A percentile compares a stretch with the other conserved stretches of the same genome.
Evolutionary conservation across 2,797 vertebrate species (phyloP).

Genomic region (Lagocephalus sceleratus): DNA sequence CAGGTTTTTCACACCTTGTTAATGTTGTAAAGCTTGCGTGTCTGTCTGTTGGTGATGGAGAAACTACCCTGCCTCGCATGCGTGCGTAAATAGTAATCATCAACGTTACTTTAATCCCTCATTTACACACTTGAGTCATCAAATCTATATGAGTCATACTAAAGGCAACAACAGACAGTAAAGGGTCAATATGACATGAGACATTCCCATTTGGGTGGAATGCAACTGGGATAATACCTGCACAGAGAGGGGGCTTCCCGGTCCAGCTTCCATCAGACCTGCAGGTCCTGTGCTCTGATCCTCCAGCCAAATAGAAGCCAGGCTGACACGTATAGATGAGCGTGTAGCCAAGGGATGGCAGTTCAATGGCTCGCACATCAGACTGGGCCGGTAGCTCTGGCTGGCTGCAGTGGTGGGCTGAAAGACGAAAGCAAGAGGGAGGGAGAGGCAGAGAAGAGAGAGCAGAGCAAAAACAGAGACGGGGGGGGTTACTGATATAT

Average conservation of each 20-base stretch:
- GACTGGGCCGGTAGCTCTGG: slow-evolving; percentile 90
- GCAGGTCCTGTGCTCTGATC: slow-evolving; percentile 97
- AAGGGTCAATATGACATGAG: too few relatives aligned
- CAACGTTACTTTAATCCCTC: slow-evolving; percentile 47
- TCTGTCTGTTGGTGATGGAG: slow-evolving; percentile 1
- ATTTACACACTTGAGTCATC: slow-evolving; percentile 21
- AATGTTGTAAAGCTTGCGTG: slow-evolving; percentile 48
- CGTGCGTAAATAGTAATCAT: slow-evolving; percentile 51
- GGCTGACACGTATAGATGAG: slow-evolving; percentile 96
- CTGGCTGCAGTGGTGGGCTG: slow-evolving; percentile 96
- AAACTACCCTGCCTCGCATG: slow-evolving; percentile 37
- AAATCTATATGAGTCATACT: background rate
- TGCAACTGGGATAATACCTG: slow-evolving; percentile 75
- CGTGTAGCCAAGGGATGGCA: slow-evolving; percentile 96
- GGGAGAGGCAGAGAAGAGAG: slow-evolving; percentile 13
- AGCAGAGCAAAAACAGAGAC: slow-evolving; percentile 11
- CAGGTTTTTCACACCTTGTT: slow-evolving; percentile 55
- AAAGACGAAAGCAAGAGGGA: background rate
- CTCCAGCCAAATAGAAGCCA: slow-evolving; percentile 91
- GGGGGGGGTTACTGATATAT: slow-evolving; percentile 1
- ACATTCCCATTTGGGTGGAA: background rate
- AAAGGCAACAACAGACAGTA: too few relatives aligned
- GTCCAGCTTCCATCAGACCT: slow-evolving; percentile 97
- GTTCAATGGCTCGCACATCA: slow-evolving; percentile 91
- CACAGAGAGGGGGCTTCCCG: slow-evolving; percentile 90